Conservation (phyloP, 2,113 vertebrate species). For the Dendropsophus ebraccatus region DNA sequence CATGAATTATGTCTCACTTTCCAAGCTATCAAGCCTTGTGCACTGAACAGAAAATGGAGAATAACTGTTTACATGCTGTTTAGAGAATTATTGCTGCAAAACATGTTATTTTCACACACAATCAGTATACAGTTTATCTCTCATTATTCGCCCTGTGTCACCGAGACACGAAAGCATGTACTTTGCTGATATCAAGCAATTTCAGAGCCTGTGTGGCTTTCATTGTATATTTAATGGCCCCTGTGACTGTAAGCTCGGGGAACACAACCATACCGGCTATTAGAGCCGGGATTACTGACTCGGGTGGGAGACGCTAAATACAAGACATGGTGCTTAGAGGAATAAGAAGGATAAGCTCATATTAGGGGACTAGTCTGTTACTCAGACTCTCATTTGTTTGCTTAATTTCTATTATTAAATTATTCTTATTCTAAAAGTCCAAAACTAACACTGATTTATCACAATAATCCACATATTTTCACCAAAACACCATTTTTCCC, state of each 20-base stretch:
- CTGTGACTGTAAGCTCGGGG: conserved; percentile 16
- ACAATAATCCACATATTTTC: not conserved
- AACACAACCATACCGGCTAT: conserved; percentile 7
- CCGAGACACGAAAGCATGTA: conserved; percentile 17
- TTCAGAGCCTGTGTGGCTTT: not conserved
- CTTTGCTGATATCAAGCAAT: conserved; percentile 40
- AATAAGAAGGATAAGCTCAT: not conserved
- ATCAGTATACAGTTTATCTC: conserved; percentile 45
- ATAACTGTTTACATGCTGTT: conserved; percentile 59
- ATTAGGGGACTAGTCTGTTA: not conserved
- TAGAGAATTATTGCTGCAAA: conserved; percentile 56
- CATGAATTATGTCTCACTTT: conserved; percentile 56
- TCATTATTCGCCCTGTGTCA: conserved; percentile 10
- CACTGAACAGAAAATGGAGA: conserved; percentile 42
- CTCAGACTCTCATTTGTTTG: not conserved
- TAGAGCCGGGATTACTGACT: not conserved
- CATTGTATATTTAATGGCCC: conserved; percentile 11
- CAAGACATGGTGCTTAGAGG: not conserved
- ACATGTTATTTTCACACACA: conserved; percentile 56
- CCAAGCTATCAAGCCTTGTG: conserved; percentile 33
- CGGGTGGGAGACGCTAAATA: not conserved
- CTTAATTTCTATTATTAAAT: not conserved
- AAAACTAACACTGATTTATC: not conserved
- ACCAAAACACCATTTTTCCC: too few relatives aligned
- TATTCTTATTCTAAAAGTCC: not conserved